Evolutionary conservation across 2,888 invertebrate species (phyloP), one percentile per base, ranked within the genome.

Genomic region (Cryptosula pallasiana): DNA sequence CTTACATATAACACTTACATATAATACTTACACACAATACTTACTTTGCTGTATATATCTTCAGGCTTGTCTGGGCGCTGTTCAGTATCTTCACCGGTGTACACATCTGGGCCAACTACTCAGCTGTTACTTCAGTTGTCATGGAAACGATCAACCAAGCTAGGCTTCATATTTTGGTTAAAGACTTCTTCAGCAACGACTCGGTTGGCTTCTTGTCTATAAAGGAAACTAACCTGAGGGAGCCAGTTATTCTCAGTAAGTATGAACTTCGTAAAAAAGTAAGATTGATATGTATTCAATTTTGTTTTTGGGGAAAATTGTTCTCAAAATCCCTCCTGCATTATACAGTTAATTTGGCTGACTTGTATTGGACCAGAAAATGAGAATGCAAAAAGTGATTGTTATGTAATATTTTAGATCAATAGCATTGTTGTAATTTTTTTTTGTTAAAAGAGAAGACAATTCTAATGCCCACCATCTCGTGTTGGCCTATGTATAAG

Each of bases 51-150:
- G n/a, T n/a, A n/a, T n/a, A n/a, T 45, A 45, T 20, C 84, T 86
- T 73, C 85, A 93, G 93, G 75, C 87, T 89, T 77, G 89, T 92
- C 58, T 89, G 93, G 87, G 79, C 85, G n/a, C 82, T 94, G 73
- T 95, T 93, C 84, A 77, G 89, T 55, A 36, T 90, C 16, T 90
- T 95, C 82, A 91, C 93, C 54, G 77, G 87, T 45, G 82, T 94
- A 23, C 97, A 98, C 86, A 87, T 98, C 23, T 89, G 89, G 80
- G 91, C 92, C 71, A 98, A 98, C 86, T 94, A 93, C 81, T 88
- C 89, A 77, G 95, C 96, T 0, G 93, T 97, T 0, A 89, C 89
- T 75, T 87, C 92, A 0, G 88, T 97, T 13, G 89, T 90, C 77
- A 88, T 96, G 82, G 89, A 90, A 76, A 90, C 91, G 0, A 88